A percentile compares a stretch with the other conserved stretches of the same genome.
phyloP scores from a whole-genome alignment of 1,140 invertebrate genomes.

The Drosophila pectinifera region DNA sequence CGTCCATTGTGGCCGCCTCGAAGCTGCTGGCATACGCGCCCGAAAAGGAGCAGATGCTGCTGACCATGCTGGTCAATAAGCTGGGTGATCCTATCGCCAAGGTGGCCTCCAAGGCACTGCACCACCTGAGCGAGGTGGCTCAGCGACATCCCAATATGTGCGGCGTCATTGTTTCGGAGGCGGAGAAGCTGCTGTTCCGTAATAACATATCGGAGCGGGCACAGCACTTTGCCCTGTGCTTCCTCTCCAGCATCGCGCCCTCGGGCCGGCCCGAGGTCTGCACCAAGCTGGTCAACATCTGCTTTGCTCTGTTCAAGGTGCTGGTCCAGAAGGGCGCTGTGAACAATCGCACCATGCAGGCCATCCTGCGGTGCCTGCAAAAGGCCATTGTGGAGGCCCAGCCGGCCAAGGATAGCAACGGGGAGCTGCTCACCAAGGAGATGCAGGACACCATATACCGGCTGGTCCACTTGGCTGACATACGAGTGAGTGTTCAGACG shows the following conservation, averaged over 20 bases:
- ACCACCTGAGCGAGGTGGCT: constrained; percentile 94
- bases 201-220: constrained; percentile 93
- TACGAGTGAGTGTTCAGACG: constrained; percentile 94
- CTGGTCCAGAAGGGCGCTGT: constrained; percentile 95
- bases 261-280: constrained; percentile 92
- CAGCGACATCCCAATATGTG: constrained; percentile 97
- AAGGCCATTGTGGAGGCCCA: constrained; percentile 81
- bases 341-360: constrained; percentile 96
- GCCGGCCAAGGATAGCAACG: constrained; percentile 61
- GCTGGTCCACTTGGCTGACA: constrained; percentile 93
- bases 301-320: constrained; percentile 98
- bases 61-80: constrained; percentile 96
- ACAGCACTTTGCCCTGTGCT: constrained; percentile 97
- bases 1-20: constrained; percentile 91
- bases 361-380: constrained; percentile 87
- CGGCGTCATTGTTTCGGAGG: constrained; percentile 92
- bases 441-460: constrained; percentile 92
- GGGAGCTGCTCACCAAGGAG: constrained; percentile 76
- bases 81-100: constrained; percentile 96
- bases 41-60: constrained; percentile 94
- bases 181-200: constrained; percentile 95
- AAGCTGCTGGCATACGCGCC: constrained; percentile 93
- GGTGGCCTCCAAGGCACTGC: constrained; percentile 94
- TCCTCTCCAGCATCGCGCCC: constrained; percentile 90
- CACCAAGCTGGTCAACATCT: constrained; percentile 93